Percentiles rank a stretch among this genome's conserved stretches.
Conservation (phyloP, 1,140 invertebrate genomes). For the Saccostrea echinata region DNA sequence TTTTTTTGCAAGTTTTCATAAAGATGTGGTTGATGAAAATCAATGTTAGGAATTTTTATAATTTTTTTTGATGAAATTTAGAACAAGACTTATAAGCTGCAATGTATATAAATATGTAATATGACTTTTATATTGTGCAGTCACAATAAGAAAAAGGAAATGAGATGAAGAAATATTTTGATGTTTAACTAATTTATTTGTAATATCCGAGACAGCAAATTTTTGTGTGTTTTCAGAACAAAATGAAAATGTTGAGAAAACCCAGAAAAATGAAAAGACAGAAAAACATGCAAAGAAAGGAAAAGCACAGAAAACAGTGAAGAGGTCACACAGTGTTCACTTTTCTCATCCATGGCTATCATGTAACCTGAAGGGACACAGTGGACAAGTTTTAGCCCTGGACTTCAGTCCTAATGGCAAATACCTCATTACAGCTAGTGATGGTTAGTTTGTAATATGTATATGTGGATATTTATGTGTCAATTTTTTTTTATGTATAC, state of each 20-base stretch:
- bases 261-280: constrained; percentile 49
- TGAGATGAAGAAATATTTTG: too few relatives aligned
- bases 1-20: too few relatives aligned
- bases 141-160: too few relatives aligned
- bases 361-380: constrained; percentile 90
- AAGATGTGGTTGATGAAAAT: too few relatives aligned
- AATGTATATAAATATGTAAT: too few relatives aligned
- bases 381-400: constrained; percentile 86
- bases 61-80: too few relatives aligned
- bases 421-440: constrained; percentile 89
- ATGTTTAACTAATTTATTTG: too few relatives aligned
- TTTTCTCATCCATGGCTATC: constrained; percentile 88
- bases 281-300: constrained; percentile 60
- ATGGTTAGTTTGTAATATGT: constrained; percentile 83
- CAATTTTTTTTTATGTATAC: not conserved
- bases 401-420: constrained; percentile 92
- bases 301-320: constrained; percentile 23
- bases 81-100: too few relatives aligned
- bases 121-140: too few relatives aligned
- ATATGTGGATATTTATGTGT: not conserved
- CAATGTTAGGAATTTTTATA: too few relatives aligned
- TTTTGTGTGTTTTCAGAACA: constrained; percentile 13
- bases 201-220: too few relatives aligned
- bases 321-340: constrained; percentile 52
- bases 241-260: constrained; percentile 51